Evolutionary conservation across 2,113 vertebrate species (phyloP), one percentile per base, ranked within the genome.

Genomic region (Campylorhamphus procurvoides): DNA sequence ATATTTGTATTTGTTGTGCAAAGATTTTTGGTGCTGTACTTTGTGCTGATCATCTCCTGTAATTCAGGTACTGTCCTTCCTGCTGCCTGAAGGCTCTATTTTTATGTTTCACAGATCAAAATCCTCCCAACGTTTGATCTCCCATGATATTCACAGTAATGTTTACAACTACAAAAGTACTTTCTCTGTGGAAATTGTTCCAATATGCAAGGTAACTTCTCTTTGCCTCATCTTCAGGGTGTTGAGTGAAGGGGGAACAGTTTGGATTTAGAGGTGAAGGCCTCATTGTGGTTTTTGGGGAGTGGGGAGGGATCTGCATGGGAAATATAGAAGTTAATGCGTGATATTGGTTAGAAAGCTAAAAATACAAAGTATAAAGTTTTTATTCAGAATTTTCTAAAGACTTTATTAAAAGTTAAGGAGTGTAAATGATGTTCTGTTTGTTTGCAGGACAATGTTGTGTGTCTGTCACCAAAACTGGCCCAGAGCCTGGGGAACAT

Each of bases 81-180:
- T 64, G 15, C 74, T 76, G 35, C 29, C 75, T 86, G 23, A 71
- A 46, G 42, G 22, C 18, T 80, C 31, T 58, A 0, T 14, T 85
- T 60, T 60, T 19, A 15, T 92, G 49, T 92, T 96, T 97, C 82
- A 13, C 49, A 99, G 99, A 91, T 98, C 98, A 50, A 99, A 99
- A 95, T 53, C 99, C 7, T 99, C 99, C 69, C 99, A 99, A 71
- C 98, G 99, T 39, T 97, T 99, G 93, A 99, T 99, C 95, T 99
- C 99, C 12, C 99, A 99, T 16, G 99, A 99, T 93, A 98, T 99
- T 84, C 99, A 99, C 91, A 99, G 98, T 31, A 99, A 99, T 69
- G 98, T 98, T 14, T 99, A 98, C 97, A 99, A 99, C 97, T 99
- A 99, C 94, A 99, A 99, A 97, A 99, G 99, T 97, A 99, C 99